These are phyloP conservation scores for Drosophila repleta DNA, from an alignment of 1,140 invertebrate genomes.

Conservation along the genomic window DNA sequence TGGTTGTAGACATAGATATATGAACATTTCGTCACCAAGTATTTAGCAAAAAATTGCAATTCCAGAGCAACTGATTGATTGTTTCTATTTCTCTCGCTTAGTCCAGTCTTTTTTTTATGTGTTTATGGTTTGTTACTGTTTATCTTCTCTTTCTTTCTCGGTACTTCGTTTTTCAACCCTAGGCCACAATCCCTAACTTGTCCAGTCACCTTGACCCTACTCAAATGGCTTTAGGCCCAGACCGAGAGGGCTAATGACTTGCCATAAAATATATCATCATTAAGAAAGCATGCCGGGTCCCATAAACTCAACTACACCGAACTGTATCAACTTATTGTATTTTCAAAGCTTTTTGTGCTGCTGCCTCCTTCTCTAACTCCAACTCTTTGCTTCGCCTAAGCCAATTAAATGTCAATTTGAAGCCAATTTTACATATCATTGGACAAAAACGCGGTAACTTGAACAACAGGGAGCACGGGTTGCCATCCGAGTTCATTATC, in stretches of 20 bases:
- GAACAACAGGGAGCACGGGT: conserved; percentile 18
- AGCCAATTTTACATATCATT: conserved; percentile 71
- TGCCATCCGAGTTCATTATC: conserved; percentile 72
- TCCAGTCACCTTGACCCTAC: conserved; percentile 57
- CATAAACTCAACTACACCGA: conserved; percentile 5
- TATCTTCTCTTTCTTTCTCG: not conserved
- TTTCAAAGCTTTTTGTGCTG: conserved; percentile 17
- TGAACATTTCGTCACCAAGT: not conserved
- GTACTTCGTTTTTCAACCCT: conserved; percentile 3
- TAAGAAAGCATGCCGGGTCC: conserved; percentile 37
- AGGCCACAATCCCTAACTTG: conserved; percentile 32
- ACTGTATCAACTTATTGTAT: conserved; percentile 57
- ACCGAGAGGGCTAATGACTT: conserved; percentile 53
- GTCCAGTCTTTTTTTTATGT: not conserved
- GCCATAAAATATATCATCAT: conserved; percentile 71
- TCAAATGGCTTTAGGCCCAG: conserved; percentile 50
- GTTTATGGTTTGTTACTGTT: no score
- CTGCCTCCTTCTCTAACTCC: not conserved
- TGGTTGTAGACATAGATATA: no score
- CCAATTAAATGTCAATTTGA: conserved; percentile 76
- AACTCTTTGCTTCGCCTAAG: conserved; percentile 29
- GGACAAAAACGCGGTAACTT: conserved; percentile 66
- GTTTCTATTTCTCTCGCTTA: conserved; percentile 18
- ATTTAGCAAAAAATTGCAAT: not conserved
- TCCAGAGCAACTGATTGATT: conserved; percentile 29